Evolutionary conservation across 64 coral and sea anemone species (phyloP).

Genomic region (Porites lutea): DNA sequence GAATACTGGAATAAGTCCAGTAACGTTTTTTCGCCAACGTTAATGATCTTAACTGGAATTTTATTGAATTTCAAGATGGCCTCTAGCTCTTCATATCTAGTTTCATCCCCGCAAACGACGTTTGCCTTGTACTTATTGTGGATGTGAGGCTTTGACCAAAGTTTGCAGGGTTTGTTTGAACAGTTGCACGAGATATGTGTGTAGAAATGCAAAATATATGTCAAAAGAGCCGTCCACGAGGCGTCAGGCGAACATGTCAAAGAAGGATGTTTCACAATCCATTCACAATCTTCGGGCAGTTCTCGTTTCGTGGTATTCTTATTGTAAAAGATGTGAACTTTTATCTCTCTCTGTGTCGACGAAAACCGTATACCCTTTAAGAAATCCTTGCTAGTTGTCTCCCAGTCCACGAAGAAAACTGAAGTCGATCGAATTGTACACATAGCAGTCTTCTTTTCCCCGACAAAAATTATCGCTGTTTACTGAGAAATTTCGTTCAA

Average conservation of each 20-base stretch:
- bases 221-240: constrained; percentile 87
- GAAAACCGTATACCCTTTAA: constrained; percentile 88
- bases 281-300: constrained; percentile 68
- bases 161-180: constrained; percentile 64
- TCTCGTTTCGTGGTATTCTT: constrained; percentile 72
- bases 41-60: constrained; percentile 78
- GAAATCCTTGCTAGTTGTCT: constrained; percentile 85
- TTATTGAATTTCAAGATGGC: constrained; percentile 94
- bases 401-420: constrained; percentile 91
- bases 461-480: neutral
- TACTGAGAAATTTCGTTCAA: neutral
- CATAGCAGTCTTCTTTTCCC: constrained; percentile 40
- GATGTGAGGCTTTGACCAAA: constrained; percentile 76
- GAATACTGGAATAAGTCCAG: constrained; percentile 86
- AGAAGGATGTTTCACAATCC: constrained; percentile 86
- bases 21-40: constrained; percentile 79
- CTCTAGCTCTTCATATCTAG: constrained; percentile 77
- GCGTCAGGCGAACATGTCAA: constrained; percentile 78
- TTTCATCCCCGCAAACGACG: constrained; percentile 83
- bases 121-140: constrained; percentile 72
- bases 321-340: constrained; percentile 89
- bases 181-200: constrained; percentile 75
- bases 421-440: constrained; percentile 76
- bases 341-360: constrained; percentile 69
- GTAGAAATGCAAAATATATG: constrained; percentile 89